Percentiles rank a stretch among this genome's conserved stretches.
phyloP scores from a whole-genome alignment of 2,113 vertebrate genomes.

The Bungarus multicinctus region DNA sequence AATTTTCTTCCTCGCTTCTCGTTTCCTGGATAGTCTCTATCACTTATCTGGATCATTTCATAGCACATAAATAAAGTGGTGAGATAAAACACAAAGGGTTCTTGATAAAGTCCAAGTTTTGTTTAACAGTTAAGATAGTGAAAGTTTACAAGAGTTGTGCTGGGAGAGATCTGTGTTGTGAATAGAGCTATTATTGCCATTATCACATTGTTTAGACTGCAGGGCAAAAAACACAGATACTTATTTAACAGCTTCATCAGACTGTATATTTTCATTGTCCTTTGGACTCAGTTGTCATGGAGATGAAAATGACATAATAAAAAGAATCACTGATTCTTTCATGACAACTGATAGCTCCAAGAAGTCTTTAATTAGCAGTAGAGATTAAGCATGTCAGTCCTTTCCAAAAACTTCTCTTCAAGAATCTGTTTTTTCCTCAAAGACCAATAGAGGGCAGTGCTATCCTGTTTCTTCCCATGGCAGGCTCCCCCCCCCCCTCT shows the following conservation, averaged over 20 bases:
- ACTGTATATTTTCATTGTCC: neutral
- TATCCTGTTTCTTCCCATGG: slow-evolving; percentile 58
- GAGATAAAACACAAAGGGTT: slow-evolving; percentile 40
- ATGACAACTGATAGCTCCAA: slow-evolving; percentile 32
- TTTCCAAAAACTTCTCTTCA: neutral
- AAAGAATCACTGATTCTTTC: neutral
- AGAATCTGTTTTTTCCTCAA: slow-evolving; percentile 3
- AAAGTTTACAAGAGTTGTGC: slow-evolving; percentile 49
- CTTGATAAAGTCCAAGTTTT: slow-evolving; percentile 25
- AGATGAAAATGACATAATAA: neutral
- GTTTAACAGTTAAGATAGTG: slow-evolving; percentile 42
- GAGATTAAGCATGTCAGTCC: neutral
- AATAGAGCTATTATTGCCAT: slow-evolving; percentile 21
- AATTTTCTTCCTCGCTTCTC: neutral
- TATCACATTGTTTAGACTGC: neutral
- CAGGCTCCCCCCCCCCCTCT: neutral
- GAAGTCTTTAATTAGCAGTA: neutral
- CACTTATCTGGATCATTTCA: slow-evolving; percentile 13
- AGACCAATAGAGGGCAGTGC: slow-evolving; percentile 88
- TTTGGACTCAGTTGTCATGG: slow-evolving; percentile 5
- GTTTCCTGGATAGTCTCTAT: neutral
- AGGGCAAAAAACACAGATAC: neutral
- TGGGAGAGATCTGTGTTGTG: slow-evolving; percentile 31
- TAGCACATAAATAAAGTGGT: neutral
- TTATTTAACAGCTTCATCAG: neutral